phyloP scores from a whole-genome alignment of 2,888 invertebrate genomes.

The Sthenelais limicola region DNA sequence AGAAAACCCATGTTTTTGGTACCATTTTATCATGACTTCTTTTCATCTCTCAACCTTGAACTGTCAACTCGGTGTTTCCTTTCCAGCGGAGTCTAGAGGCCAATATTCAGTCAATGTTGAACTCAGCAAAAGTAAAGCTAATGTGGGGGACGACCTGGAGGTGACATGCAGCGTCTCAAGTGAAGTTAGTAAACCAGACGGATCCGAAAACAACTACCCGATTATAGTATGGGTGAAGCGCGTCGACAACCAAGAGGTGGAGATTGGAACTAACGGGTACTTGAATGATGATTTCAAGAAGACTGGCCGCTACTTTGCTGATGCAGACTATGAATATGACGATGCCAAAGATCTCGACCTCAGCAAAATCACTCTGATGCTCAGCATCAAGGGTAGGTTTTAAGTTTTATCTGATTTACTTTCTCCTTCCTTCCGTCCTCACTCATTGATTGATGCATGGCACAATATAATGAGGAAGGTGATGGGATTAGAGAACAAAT shows the following conservation, averaged over 20 bases:
- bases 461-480: no score
- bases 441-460: no score
- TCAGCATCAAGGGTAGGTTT: slow-evolving; percentile 34
- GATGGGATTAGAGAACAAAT: no score
- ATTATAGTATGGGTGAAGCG: slow-evolving; percentile 45
- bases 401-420: no score
- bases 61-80: neutral
- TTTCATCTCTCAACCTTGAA: neutral
- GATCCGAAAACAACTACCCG: neutral
- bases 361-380: slow-evolving; percentile 17
- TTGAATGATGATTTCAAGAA: slow-evolving; percentile 45
- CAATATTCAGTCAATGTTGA: slow-evolving; percentile 33
- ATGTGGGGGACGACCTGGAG: slow-evolving; percentile 34
- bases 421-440: no score
- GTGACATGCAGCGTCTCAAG: slow-evolving; percentile 48
- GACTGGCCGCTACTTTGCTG: slow-evolving; percentile 30
- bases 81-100: slow-evolving; percentile 14
- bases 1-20: neutral
- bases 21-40: neutral
- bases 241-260: slow-evolving; percentile 39
- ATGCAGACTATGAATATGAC: slow-evolving; percentile 31
- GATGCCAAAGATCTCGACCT: slow-evolving; percentile 16
- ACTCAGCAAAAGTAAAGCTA: slow-evolving; percentile 5
- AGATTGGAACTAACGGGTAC: slow-evolving; percentile 46
- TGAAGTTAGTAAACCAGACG: neutral